A percentile compares a stretch with the other conserved stretches of the same genome.
These are phyloP conservation scores for Rhinella marina DNA, from an alignment of 2,797 vertebrate genomes.

Conservation along the genomic window DNA sequence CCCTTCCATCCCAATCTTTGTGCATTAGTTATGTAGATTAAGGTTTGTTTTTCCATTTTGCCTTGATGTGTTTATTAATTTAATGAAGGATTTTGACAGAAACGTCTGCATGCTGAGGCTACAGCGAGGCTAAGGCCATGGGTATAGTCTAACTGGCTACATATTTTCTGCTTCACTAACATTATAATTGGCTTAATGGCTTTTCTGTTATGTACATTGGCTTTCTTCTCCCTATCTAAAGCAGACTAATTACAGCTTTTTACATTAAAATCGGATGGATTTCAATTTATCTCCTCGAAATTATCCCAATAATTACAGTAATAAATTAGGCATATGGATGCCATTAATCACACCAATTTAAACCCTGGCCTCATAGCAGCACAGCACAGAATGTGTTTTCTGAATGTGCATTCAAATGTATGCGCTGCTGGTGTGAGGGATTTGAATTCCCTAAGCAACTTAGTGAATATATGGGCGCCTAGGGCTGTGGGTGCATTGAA, in stretches of 20 bases:
- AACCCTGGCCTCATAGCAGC: constrained; percentile 63
- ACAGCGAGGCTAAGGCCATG: constrained; percentile 64
- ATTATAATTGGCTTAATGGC: constrained; percentile 74
- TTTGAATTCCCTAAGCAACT: constrained; percentile 57
- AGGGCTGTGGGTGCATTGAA: constrained; percentile 55
- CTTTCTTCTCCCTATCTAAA: constrained; percentile 64
- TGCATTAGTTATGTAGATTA: constrained; percentile 84
- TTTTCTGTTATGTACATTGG: constrained; percentile 65
- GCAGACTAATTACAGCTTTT: constrained; percentile 75
- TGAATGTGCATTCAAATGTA: constrained; percentile 66
- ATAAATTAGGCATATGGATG: constrained; percentile 68
- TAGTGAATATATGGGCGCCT: constrained; percentile 57
- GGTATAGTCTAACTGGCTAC: constrained; percentile 66
- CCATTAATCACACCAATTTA: constrained; percentile 67
- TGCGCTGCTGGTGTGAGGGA: constrained; percentile 36
- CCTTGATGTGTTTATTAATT: constrained; percentile 90
- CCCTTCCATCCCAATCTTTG: constrained; percentile 71
- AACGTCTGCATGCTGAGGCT: constrained; percentile 74
- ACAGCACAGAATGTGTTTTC: constrained; percentile 41
- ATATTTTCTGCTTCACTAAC: constrained; percentile 66
- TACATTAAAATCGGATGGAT: constrained; percentile 75
- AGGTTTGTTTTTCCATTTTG: constrained; percentile 78
- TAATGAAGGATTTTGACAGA: constrained; percentile 82
- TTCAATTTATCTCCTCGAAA: constrained; percentile 74
- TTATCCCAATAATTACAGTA: constrained; percentile 71